phyloP scores from a whole-genome alignment of 2,888 invertebrate species.

The Rosalia funebris region DNA sequence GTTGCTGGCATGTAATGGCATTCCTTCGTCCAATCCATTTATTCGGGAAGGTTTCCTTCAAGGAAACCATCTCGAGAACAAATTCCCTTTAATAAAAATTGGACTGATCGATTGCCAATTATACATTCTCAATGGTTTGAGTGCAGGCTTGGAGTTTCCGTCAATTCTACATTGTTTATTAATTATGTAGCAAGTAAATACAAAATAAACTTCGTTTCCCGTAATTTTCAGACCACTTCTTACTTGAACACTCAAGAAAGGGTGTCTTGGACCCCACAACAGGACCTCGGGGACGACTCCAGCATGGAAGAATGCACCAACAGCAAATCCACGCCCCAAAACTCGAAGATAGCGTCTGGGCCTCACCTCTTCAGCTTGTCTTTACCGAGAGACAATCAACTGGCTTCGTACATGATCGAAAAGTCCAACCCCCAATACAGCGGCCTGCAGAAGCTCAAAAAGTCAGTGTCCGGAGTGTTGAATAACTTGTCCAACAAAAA shows the following conservation, averaged over 20 bases:
- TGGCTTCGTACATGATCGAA: slow-evolving; percentile 62
- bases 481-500: slow-evolving; percentile 50
- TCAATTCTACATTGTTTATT: too few species aligned
- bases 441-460: slow-evolving; percentile 72
- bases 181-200: too few species aligned
- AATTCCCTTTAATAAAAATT: too few species aligned
- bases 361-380: slow-evolving; percentile 81
- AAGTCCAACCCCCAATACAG: slow-evolving; percentile 52
- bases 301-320: slow-evolving; percentile 57
- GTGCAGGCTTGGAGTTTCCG: too few species aligned
- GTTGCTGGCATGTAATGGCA: too few species aligned
- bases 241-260: slow-evolving; percentile 37
- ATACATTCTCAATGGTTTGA: too few species aligned
- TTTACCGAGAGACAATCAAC: slow-evolving; percentile 74
- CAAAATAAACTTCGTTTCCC: neutral
- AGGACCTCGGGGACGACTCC: slow-evolving; percentile 74
- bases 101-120: too few species aligned
- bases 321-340: slow-evolving; percentile 36
- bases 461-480: slow-evolving; percentile 73
- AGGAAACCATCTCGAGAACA: too few species aligned
- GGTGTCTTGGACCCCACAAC: slow-evolving; percentile 84
- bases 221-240: slow-evolving; percentile 28
- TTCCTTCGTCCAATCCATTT: too few species aligned
- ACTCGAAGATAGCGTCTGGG: slow-evolving; percentile 39
- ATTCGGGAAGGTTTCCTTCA: too few species aligned